Percentiles rank a stretch among this genome's conserved stretches.
These are phyloP conservation scores for Enteromius viviparus DNA, from an alignment of 2,797 vertebrate genomes.

Conservation along the genomic window DNA sequence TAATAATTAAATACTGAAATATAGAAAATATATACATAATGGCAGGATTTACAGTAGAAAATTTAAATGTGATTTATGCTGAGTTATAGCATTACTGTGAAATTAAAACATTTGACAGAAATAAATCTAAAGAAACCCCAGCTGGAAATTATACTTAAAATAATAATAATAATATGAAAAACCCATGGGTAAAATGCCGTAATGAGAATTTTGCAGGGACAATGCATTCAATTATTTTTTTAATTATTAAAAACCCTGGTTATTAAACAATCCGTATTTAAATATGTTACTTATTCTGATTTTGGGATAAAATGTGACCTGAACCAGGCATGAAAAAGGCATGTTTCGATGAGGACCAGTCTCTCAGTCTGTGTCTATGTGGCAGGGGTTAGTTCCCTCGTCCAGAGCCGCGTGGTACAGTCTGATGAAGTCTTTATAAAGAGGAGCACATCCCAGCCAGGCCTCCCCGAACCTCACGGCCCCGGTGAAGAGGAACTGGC, in stretches of 20 bases:
- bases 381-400: constrained; percentile 87
- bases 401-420: constrained; percentile 82
- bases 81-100: not conserved
- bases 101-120: not conserved
- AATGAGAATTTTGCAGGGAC: not conserved
- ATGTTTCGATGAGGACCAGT: not conserved
- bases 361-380: constrained; percentile 80
- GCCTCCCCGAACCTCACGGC: constrained; percentile 90
- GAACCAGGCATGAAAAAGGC: too few relatives aligned
- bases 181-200: not conserved
- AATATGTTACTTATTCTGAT: not conserved
- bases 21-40: not conserved
- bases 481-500: constrained; percentile 88
- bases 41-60: not conserved
- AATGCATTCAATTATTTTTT: not conserved
- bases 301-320: not conserved
- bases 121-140: not conserved
- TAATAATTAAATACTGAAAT: not conserved
- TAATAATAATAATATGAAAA: not conserved
- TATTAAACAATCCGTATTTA: not conserved
- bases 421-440: constrained; percentile 88
- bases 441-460: constrained; percentile 89
- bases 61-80: not conserved
- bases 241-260: too few relatives aligned
- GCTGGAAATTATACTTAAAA: not conserved